These are phyloP conservation scores for Drosophila rhopaloa DNA, from an alignment of 1,140 invertebrate genomes.

Conservation along the genomic window DNA sequence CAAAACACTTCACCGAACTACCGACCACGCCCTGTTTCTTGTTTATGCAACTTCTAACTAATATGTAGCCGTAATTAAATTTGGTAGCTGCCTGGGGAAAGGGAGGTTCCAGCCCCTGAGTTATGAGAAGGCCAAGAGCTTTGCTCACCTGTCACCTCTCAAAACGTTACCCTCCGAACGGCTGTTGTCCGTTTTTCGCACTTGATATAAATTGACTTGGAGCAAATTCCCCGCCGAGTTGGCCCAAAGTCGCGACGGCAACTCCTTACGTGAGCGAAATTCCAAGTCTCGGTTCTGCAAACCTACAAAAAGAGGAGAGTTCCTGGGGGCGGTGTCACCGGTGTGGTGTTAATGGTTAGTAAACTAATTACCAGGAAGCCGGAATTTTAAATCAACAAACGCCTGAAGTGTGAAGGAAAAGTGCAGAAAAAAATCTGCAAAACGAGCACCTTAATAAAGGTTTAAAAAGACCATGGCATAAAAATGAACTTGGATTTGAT, in stretches of 20 bases:
- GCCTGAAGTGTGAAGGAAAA: neutral
- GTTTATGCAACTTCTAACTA: constrained; percentile 73
- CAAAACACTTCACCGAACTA: constrained; percentile 36
- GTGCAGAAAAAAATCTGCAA: neutral
- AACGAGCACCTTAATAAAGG: neutral
- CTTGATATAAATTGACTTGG: constrained; percentile 36
- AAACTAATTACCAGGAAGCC: constrained; percentile 28
- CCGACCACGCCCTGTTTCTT: constrained; percentile 30
- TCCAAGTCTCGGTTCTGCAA: constrained; percentile 14
- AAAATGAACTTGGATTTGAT: neutral
- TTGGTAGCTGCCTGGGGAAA: constrained; percentile 35
- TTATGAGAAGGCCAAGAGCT: constrained; percentile 27
- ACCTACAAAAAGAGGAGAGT: neutral
- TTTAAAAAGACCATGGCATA: neutral
- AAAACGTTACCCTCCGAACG: neutral
- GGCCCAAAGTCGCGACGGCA: constrained; percentile 36
- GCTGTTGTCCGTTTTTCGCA: constrained; percentile 16
- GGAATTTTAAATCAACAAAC: neutral
- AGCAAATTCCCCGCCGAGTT: constrained; percentile 19
- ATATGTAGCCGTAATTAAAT: constrained; percentile 82
- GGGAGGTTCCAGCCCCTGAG: constrained; percentile 1
- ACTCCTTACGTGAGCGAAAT: constrained; percentile 35
- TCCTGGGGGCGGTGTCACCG: neutral
- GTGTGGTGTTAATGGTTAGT: constrained; percentile 45
- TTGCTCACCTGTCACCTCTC: constrained; percentile 26